Evolutionary conservation across 2,888 invertebrate genomes (phyloP).

Genomic region (Drosophila nr. fundita): DNA sequence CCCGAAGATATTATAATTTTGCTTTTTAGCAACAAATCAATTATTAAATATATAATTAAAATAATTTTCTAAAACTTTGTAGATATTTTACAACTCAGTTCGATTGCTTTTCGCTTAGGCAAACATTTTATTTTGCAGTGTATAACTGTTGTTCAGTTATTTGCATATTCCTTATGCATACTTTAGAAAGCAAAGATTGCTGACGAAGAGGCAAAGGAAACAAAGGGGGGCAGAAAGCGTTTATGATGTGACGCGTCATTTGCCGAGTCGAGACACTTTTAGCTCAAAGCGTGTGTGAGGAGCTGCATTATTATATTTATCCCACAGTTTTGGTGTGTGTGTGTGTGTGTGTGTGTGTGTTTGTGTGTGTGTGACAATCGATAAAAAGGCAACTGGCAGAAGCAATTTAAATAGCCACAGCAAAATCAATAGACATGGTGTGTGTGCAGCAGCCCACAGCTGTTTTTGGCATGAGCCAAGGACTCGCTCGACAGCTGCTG

Average conservation of each 20-base stretch:
- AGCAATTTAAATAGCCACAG: constrained; percentile 43
- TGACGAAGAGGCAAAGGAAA: neutral
- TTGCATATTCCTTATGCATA: constrained; percentile 34
- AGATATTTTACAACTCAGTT: neutral
- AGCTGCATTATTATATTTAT: constrained; percentile 44
- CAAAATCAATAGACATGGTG: constrained; percentile 45
- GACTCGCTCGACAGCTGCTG: constrained; percentile 63
- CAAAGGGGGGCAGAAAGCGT: neutral
- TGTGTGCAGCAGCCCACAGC: constrained; percentile 17
- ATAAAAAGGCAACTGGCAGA: constrained; percentile 23
- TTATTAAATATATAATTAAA: too few relatives aligned
- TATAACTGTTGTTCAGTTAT: constrained; percentile 1
- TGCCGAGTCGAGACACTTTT: constrained; percentile 32
- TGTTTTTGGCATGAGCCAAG: constrained; percentile 56
- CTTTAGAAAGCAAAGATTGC: constrained; percentile 1
- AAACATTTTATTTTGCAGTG: constrained; percentile 15
- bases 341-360: constrained; percentile 15
- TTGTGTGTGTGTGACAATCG: constrained; percentile 21
- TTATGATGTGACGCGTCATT: constrained; percentile 41
- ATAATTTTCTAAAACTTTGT: neutral
- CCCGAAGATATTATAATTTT: neutral
- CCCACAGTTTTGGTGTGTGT: neutral
- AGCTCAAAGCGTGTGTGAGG: constrained; percentile 1
- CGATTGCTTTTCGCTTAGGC: neutral
- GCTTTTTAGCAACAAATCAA: too few relatives aligned